Evolutionary conservation across 2,888 invertebrate species (phyloP).

Genomic region (Drosophila anceps): DNA sequence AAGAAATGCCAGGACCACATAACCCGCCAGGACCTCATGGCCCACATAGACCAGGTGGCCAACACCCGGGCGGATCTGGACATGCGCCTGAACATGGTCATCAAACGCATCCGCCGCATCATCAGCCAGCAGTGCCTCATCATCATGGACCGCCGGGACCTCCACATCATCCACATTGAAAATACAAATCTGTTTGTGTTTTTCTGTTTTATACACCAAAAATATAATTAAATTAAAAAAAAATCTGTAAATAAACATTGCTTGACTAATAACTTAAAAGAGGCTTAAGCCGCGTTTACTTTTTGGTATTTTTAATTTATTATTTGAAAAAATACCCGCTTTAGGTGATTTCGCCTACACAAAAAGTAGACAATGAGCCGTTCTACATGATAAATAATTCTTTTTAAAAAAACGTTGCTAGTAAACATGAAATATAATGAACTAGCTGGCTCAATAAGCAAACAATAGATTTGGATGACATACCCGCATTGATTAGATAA

Average conservation of each 20-base stretch:
- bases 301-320: not conserved
- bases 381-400: conserved; percentile 1
- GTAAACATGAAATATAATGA: conserved; percentile 16
- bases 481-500: conserved; percentile 46
- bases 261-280: not conserved
- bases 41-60: conserved; percentile 4
- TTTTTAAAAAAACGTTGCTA: conserved; percentile 24
- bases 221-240: not conserved
- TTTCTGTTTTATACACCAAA: not conserved
- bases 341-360: conserved; percentile 10
- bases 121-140: conserved; percentile 23
- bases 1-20: conserved; percentile 39
- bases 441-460: conserved; percentile 1
- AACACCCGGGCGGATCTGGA: conserved; percentile 18
- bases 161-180: conserved; percentile 19
- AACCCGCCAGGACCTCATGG: not conserved
- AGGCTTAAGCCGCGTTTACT: too few relatives aligned
- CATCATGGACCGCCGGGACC: conserved; percentile 17
- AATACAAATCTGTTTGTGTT: too few relatives aligned
- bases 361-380: not conserved
- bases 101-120: conserved; percentile 31
- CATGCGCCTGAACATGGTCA: conserved; percentile 14
- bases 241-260: not conserved
- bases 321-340: not conserved
- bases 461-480: conserved; percentile 30